Percentiles rank a stretch among this genome's conserved stretches.
Evolutionary conservation across 2,113 vertebrate species (phyloP).

Genomic region (Anthoscopus minutus): DNA sequence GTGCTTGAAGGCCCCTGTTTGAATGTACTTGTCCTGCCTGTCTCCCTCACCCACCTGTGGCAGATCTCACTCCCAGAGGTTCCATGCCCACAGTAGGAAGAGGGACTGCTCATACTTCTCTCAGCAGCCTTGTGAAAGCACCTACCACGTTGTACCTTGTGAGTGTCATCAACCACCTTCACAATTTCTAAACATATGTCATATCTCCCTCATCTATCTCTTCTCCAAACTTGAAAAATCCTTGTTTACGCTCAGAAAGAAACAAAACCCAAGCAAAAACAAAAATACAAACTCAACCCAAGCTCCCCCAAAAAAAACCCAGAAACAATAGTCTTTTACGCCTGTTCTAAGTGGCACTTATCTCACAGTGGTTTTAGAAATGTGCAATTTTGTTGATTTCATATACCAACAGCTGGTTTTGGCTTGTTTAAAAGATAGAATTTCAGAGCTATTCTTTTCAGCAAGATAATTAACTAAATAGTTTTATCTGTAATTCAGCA

Average conservation of each 20-base stretch:
- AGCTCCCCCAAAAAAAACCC: not conserved
- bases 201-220: not conserved
- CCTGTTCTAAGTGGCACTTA: not conserved
- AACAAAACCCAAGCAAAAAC: not conserved
- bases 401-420: not conserved
- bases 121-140: not conserved
- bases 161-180: not conserved
- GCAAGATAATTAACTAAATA: conserved; percentile 38
- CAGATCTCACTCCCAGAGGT: not conserved
- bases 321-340: not conserved
- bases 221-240: not conserved
- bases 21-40: not conserved
- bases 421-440: not conserved
- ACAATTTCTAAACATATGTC: not conserved
- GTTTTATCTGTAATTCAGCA: conserved; percentile 28
- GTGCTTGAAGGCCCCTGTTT: not conserved
- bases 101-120: not conserved
- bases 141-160: not conserved
- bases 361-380: not conserved
- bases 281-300: not conserved
- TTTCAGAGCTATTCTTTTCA: conserved; percentile 15
- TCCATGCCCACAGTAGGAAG: not conserved
- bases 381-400: conserved; percentile 6
- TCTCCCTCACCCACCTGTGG: not conserved
- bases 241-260: not conserved